Base-by-base conservation (phyloP, 1,140 invertebrate genomes). In the Latrodectus geometricus region DNA sequence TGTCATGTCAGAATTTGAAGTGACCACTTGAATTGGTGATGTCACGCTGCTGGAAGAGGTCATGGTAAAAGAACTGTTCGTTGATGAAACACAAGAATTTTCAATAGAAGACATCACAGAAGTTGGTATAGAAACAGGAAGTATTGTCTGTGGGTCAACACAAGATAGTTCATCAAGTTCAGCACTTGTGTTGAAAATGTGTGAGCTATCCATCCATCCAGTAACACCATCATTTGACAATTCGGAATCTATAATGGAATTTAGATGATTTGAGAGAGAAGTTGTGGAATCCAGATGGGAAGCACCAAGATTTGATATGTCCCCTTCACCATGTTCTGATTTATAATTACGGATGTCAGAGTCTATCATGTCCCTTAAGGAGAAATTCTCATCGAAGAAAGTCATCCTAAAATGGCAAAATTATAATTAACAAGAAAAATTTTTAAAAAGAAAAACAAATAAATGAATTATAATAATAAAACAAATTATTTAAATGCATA, bases 311-410 rank as follows among this genome's bases (percentile, higher is more conserved):
- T 12, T 48, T 35, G 11, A 69, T 48, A 66, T 14, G 17, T 65
- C 48, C 17, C 76, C 83, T 76, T 84, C 73, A 5, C 20, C 82
- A 48, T n/a, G 56, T 61, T 86, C 83, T n/a, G n/a, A 14, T 15
- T 61, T 54, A 61, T 17, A 21, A 72, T 94, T 94, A 89, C 96
- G 95, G 50, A 96, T 96, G 90, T 96, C 95, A 89, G 95, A 94
- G 74, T 94, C 95, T 85, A 96, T 92, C 94, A 96, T 96, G 87
- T 94, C 94, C 89, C 90, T 90, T 7, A 91, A 85, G 12, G 77
- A 84, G 35, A 88, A 88, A 35, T 48, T 78, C 17, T 88, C 87
- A n/a, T 54, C 86, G 65, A 56, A 87, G 11, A 88, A 23, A 11
- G 54, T 61, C 54, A 61, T 61, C 54, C 17, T 61, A 11, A 61